A percentile compares a stretch with the other conserved stretches of the same genome.
Conservation (phyloP, 2,113 vertebrate genomes). For the Podarcis cretensis region DNA sequence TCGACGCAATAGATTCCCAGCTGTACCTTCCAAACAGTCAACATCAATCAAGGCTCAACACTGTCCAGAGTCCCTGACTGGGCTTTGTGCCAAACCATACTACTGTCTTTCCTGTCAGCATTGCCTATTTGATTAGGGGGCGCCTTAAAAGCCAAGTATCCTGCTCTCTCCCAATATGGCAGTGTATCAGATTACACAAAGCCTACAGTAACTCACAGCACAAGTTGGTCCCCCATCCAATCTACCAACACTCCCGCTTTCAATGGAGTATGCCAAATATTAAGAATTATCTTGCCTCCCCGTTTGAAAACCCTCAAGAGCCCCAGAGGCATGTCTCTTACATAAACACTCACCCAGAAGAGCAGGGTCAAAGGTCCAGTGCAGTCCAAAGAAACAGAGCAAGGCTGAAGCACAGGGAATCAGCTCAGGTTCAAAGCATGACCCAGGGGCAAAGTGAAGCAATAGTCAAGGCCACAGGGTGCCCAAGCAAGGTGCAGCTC, state of each 20-base stretch:
- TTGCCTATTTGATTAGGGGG: constrained; percentile 10
- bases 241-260: neutral
- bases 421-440: too few species aligned
- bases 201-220: neutral
- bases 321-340: too few species aligned
- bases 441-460: too few species aligned
- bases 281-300: neutral
- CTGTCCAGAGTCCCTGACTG: neutral
- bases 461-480: too few species aligned
- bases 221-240: neutral
- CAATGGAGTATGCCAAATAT: neutral
- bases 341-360: too few species aligned
- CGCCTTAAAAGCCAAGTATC: constrained; percentile 29
- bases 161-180: constrained; percentile 27
- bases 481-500: too few species aligned
- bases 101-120: neutral
- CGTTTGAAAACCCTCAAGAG: neutral
- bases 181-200: constrained; percentile 26
- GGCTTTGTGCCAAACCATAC: neutral
- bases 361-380: too few species aligned
- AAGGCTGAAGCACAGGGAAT: too few species aligned
- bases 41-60: neutral
- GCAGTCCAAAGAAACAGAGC: too few species aligned
- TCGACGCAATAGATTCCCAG: neutral
- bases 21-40: neutral